phyloP scores from a whole-genome alignment of 2,113 vertebrate species.

The Stegostoma tigrinum region DNA sequence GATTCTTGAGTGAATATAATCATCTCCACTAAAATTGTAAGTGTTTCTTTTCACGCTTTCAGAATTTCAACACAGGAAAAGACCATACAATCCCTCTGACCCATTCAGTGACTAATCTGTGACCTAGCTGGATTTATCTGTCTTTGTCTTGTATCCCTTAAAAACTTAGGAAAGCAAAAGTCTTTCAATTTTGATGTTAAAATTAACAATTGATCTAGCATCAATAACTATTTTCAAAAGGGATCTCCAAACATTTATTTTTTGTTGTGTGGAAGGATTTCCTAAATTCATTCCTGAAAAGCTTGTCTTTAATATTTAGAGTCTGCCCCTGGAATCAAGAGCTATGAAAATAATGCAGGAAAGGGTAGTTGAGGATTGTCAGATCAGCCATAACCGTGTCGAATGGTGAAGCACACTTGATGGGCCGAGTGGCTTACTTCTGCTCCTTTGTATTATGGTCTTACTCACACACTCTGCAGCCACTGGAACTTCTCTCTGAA shows the following conservation, averaged over 20 bases:
- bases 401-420: no score
- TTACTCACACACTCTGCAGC: no score
- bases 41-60: not conserved
- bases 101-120: not conserved
- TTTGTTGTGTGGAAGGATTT: not conserved
- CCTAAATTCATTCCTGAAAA: no score
- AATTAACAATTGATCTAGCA: not conserved
- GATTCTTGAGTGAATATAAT: not conserved
- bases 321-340: no score
- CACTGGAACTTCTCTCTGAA: not conserved
- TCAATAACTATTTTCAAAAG: not conserved
- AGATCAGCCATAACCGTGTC: no score
- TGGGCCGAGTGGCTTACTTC: no score
- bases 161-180: not conserved
- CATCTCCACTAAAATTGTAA: not conserved
- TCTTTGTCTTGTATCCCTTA: not conserved
- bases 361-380: no score
- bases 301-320: no score
- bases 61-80: not conserved
- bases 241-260: not conserved
- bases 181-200: not conserved
- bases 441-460: no score
- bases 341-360: no score
- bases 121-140: not conserved
- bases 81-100: not conserved